Percentiles rank a stretch among this genome's conserved stretches.
These are phyloP conservation scores for Clamator glandarius DNA, from an alignment of 2,797 vertebrate genomes.

Conservation along the genomic window DNA sequence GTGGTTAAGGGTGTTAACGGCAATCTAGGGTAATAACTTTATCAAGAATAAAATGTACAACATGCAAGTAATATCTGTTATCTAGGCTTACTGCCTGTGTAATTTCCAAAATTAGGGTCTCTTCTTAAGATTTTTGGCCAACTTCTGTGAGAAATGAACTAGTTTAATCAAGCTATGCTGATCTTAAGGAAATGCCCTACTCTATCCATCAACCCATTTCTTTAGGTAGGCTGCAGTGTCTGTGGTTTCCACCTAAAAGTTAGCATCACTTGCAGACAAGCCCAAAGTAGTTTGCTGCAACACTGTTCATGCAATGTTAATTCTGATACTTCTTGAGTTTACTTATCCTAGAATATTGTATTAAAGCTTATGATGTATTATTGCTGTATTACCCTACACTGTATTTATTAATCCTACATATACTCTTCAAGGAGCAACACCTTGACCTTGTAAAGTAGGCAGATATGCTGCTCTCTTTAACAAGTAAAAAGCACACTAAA, in stretches of 20 bases:
- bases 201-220: background rate
- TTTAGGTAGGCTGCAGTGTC: background rate
- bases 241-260: background rate
- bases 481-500: background rate
- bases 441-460: background rate
- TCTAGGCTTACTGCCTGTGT: background rate
- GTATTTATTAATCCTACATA: background rate
- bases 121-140: background rate
- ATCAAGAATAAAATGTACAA: background rate
- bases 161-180: background rate
- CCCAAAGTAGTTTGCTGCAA: background rate
- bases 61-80: background rate
- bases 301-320: background rate
- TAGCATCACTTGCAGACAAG: background rate
- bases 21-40: background rate
- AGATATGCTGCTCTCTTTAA: background rate
- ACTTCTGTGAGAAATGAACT: background rate
- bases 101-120: background rate
- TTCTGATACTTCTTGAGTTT: background rate
- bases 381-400: background rate
- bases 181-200: background rate
- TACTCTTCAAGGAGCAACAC: background rate
- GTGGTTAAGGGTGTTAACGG: background rate
- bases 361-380: background rate
- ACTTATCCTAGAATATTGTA: background rate